Percentiles rank a stretch among this genome's conserved stretches.
Conservation (phyloP, 2,888 invertebrate species). For the Lagria hirta region DNA sequence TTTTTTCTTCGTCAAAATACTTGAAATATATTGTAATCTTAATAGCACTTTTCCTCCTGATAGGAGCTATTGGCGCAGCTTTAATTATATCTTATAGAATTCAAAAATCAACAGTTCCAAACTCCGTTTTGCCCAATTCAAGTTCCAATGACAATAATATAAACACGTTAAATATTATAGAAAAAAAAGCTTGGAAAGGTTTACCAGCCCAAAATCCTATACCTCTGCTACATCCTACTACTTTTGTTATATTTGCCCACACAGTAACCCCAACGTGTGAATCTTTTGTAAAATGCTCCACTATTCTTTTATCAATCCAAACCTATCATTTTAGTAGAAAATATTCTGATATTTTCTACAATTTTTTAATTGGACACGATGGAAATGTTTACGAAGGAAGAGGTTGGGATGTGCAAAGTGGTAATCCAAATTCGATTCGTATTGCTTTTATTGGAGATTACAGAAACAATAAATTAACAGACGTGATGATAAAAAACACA, state of each 20-base stretch:
- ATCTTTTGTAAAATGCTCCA: conserved; percentile 52
- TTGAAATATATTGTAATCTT: conserved; percentile 9
- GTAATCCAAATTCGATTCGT: conserved; percentile 55
- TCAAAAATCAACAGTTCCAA: background rate
- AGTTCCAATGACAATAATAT: background rate
- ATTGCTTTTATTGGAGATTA: conserved; percentile 58
- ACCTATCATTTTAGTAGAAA: conserved; percentile 52
- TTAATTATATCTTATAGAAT: background rate
- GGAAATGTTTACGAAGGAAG: conserved; percentile 59
- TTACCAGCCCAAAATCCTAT: conserved; percentile 5
- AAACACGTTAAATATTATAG: conserved; percentile 3
- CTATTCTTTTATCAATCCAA: conserved; percentile 55
- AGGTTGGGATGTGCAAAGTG: conserved; percentile 58
- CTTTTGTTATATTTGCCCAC: conserved; percentile 57
- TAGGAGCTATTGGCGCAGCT: background rate
- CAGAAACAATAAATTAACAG: conserved; percentile 50
- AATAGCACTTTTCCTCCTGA: conserved; percentile 1
- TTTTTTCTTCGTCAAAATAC: conserved; percentile 4
- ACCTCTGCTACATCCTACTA: conserved; percentile 49
- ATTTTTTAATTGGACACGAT: conserved; percentile 60
- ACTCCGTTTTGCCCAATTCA: no score
- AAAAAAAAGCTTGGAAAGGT: conserved; percentile 10
- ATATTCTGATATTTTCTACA: conserved; percentile 54
- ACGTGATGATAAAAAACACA: conserved; percentile 54
- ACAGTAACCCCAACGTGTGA: conserved; percentile 56